phyloP scores from a whole-genome alignment of 2,888 invertebrate genomes.

The Sabatieria punctata region DNA sequence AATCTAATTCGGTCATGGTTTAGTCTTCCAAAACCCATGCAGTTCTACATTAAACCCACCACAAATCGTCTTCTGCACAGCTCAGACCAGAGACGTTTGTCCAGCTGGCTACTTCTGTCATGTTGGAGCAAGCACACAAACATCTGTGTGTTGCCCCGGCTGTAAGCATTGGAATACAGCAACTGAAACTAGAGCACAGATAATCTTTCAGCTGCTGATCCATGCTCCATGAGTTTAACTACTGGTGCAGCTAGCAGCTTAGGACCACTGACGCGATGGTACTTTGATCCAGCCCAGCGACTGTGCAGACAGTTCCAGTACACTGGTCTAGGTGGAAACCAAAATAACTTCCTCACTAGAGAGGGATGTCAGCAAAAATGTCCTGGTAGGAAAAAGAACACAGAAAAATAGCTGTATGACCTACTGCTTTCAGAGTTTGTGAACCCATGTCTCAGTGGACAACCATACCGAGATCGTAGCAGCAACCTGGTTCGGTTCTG shows the following conservation, averaged over 20 bases:
- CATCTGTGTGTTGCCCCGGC: constrained; percentile 6
- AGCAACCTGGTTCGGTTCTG: constrained; percentile 2
- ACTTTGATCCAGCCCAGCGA: not conserved
- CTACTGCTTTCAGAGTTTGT: constrained; percentile 13
- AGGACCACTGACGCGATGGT: constrained; percentile 4
- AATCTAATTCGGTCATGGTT: not conserved
- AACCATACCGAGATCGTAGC: constrained; percentile 15
- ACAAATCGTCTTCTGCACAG: constrained; percentile 4
- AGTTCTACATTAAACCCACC: not conserved
- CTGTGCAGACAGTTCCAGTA: constrained; percentile 7
- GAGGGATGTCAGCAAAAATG: constrained; percentile 9
- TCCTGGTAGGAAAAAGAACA: constrained; percentile 7
- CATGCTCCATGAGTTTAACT: not conserved
- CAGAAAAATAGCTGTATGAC: not conserved
- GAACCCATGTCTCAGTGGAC: constrained; percentile 25
- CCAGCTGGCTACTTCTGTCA: constrained; percentile 8
- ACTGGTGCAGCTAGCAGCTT: not conserved
- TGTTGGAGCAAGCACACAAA: constrained; percentile 4
- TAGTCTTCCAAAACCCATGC: constrained; percentile 3
- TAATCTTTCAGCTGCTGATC: constrained; percentile 5
- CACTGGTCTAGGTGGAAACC: constrained; percentile 8
- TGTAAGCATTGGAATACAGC: not conserved
- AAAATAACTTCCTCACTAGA: constrained; percentile 11
- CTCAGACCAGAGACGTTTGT: constrained; percentile 1
- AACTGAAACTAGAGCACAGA: not conserved